These are phyloP conservation scores for Brienomyrus brachyistius DNA, from an alignment of 2,113 vertebrate genomes.

Conservation along the genomic window DNA sequence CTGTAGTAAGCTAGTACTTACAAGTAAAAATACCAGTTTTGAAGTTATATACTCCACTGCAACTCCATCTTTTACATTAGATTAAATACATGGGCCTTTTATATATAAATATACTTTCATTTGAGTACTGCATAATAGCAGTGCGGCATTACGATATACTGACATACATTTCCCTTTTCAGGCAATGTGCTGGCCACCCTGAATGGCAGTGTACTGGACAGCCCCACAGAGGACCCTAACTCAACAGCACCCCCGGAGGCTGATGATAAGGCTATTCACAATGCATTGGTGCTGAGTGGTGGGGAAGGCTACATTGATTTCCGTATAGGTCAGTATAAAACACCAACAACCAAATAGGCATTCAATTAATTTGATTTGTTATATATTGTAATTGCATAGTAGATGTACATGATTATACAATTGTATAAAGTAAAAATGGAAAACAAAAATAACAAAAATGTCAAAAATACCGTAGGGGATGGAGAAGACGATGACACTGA, in stretches of 20 bases:
- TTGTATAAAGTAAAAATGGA: neutral
- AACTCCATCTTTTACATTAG: too few relatives aligned
- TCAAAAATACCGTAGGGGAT: conserved; percentile 62
- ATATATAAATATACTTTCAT: too few relatives aligned
- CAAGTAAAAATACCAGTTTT: too few relatives aligned
- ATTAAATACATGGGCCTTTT: too few relatives aligned
- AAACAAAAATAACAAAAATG: too few relatives aligned
- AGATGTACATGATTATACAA: neutral
- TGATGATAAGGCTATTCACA: conserved; percentile 70
- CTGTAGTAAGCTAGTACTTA: too few relatives aligned
- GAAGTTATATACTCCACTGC: too few relatives aligned
- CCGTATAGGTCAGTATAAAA: conserved; percentile 75
- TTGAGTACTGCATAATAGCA: too few relatives aligned
- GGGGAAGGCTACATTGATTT: conserved; percentile 97
- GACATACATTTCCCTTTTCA: neutral
- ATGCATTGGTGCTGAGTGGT: conserved; percentile 85
- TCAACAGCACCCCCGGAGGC: conserved; percentile 56
- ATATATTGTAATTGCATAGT: neutral
- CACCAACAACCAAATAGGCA: neutral
- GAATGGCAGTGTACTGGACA: conserved; percentile 71
- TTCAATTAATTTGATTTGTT: neutral
- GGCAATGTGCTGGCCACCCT: conserved; percentile 67
- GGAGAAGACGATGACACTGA: conserved; percentile 84
- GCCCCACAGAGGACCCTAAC: conserved; percentile 72
- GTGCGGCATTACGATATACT: too few relatives aligned